Conservation (phyloP, 2,797 vertebrate species). For the Podarcis siculus region DNA sequence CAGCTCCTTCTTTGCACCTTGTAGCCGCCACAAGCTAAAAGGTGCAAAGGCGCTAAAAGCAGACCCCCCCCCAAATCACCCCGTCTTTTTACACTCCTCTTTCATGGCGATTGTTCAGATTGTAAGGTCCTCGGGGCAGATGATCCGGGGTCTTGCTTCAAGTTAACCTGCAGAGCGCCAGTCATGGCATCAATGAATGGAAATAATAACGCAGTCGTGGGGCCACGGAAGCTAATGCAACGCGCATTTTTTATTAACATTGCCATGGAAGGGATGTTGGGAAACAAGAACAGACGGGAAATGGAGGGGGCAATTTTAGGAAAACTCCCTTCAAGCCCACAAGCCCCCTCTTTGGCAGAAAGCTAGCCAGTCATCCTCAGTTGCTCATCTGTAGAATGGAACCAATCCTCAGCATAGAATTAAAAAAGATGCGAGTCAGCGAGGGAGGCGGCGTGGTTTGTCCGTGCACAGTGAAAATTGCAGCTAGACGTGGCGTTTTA, state of each 20-base stretch:
- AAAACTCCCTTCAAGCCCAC: background rate
- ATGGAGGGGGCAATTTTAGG: too few relatives aligned
- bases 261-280: too few relatives aligned
- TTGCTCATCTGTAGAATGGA: background rate
- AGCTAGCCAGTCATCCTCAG: background rate
- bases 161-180: background rate
- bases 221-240: background rate
- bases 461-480: too few relatives aligned
- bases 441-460: too few relatives aligned
- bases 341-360: background rate
- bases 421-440: too few relatives aligned
- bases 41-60: too few relatives aligned
- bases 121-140: background rate
- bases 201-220: background rate
- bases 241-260: background rate
- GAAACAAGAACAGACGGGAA: too few relatives aligned
- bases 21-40: too few relatives aligned
- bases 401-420: background rate
- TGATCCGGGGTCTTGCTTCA: background rate
- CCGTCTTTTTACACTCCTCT: too few relatives aligned
- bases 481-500: too few relatives aligned
- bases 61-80: background rate
- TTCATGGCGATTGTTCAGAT: background rate
- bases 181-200: too few relatives aligned
- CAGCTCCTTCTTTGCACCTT: too few relatives aligned